A percentile compares a stretch with the other conserved stretches of the same genome.
These are phyloP conservation scores for Crax fasciolata DNA, from an alignment of 2,797 vertebrate genomes.

Conservation along the genomic window DNA sequence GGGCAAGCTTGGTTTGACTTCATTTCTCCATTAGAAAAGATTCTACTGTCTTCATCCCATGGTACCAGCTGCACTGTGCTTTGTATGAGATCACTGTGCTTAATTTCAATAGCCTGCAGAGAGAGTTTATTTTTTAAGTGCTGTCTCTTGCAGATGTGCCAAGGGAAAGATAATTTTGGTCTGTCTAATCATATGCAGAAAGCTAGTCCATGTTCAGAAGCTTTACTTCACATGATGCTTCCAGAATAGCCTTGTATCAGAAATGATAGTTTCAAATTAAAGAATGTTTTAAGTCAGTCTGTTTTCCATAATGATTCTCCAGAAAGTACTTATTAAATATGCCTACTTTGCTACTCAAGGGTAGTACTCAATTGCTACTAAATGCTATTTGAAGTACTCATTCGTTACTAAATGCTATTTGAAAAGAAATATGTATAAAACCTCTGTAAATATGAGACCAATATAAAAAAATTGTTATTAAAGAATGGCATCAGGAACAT, in stretches of 20 bases:
- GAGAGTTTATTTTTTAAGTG: constrained; percentile 80
- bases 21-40: constrained; percentile 81
- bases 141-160: constrained; percentile 78
- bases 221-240: constrained; percentile 51
- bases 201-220: constrained; percentile 47
- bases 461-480: not conserved
- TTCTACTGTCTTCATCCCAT: constrained; percentile 75
- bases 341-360: not conserved
- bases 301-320: not conserved
- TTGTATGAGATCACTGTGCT: constrained; percentile 79
- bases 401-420: not conserved
- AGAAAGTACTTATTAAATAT: not conserved
- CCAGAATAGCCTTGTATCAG: not conserved
- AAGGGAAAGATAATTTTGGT: constrained; percentile 77
- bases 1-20: constrained; percentile 78
- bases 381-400: not conserved
- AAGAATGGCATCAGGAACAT: not conserved
- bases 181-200: constrained; percentile 66
- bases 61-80: constrained; percentile 81
- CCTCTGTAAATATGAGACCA: not conserved
- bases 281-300: not conserved
- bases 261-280: constrained; percentile 29
- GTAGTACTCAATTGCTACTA: not conserved
- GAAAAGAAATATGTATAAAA: not conserved
- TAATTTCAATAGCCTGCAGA: constrained; percentile 80